Conservation (phyloP, 2,113 vertebrate genomes). For the Callipepla squamata region DNA sequence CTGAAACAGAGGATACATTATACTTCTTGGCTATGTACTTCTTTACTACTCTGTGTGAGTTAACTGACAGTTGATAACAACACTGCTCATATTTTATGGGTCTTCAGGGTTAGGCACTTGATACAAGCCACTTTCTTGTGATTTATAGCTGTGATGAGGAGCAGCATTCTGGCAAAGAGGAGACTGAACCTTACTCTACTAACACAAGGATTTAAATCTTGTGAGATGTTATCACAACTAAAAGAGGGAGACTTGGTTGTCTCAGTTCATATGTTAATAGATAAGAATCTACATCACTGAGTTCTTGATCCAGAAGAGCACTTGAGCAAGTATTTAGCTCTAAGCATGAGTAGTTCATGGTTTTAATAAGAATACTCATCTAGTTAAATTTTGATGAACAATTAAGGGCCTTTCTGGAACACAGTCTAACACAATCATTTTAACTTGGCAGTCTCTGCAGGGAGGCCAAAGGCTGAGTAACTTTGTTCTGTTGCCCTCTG, state of each 20-base stretch:
- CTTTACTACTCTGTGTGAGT: not conserved
- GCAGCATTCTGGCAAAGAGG: accelerated
- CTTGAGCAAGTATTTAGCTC: not conserved
- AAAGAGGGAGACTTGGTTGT: not conserved
- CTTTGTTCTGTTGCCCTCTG: not conserved
- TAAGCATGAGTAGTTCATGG: not conserved
- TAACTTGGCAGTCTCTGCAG: not conserved
- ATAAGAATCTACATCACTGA: not conserved
- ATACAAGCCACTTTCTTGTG: not conserved
- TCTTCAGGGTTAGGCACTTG: not conserved
- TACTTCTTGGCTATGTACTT: not conserved
- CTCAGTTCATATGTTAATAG: not conserved
- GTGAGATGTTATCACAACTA: not conserved
- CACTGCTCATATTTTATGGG: not conserved
- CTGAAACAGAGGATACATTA: not conserved
- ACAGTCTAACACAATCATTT: not conserved
- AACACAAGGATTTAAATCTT: not conserved
- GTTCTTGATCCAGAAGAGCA: not conserved
- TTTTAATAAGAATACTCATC: not conserved
- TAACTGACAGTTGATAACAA: not conserved
- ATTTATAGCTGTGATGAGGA: not conserved
- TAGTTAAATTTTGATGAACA: not conserved
- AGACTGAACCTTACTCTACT: not conserved
- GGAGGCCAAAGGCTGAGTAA: not conserved
- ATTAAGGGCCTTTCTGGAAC: not conserved